Evolutionary conservation across 2,888 invertebrate genomes (phyloP), one percentile per base, ranked within the genome.

Genomic region (Nephrotoma guestfalica): DNA sequence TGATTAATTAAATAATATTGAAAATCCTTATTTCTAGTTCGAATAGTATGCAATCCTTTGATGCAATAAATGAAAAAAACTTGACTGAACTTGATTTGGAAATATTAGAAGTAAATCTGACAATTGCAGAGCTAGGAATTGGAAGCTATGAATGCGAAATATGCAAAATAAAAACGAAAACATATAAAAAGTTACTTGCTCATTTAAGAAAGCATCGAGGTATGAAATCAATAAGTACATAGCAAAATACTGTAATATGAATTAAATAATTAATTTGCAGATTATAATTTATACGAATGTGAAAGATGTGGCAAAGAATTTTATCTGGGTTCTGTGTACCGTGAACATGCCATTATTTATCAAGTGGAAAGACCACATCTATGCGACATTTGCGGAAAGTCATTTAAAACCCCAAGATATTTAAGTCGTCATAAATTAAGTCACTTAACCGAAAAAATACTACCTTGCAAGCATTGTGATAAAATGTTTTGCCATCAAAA

Each of bases 281-380:
- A 93, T 5, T 93, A 93, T 88, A 94, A 93, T 88, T 93, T 93
- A 0, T 93, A 93, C 89, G 93, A 93, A 89, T 94, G 93, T 88
- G 92, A 92, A 89, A 93, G 91, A 89, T 94, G 93, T 88, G 92
- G 92, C 86, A 93, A 93, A 90, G 93, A 91, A 83, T 94, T 94
- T 88, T 93, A 93, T 4, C 90, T 93, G 43, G 92, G 93, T 6
- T 93, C 93, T 2, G 93, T 93, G 90, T 90, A 93, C 57, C 93
- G 93, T 87, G 93, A 93, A 1, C 93, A 94, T 88, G 93, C 93
- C 89, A 90, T 91, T 41, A 91, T 91, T 88, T 91, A 91, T 87
- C 91, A 93, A 0, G 93, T 93, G 7, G 93, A 93, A 87, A 93
- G 93, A 88, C 93, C 93, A 0, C 93, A 93, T 90, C 89, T 93